Conservation (phyloP, 2,888 invertebrate genomes). For the Octodonta nipae region DNA sequence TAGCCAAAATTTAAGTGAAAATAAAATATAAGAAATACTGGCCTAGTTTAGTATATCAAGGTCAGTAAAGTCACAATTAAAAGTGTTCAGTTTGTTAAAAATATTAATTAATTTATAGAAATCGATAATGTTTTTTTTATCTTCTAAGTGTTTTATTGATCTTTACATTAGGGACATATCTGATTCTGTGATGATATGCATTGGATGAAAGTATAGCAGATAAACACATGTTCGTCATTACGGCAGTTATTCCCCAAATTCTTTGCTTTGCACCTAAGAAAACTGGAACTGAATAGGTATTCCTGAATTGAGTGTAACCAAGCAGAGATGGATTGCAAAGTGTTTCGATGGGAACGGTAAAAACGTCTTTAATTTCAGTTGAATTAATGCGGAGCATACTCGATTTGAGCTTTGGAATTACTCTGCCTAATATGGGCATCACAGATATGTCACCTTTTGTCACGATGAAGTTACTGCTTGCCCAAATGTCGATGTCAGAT, state of each 20-base stretch:
- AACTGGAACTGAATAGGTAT: constrained; percentile 49
- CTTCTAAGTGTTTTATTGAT: no score
- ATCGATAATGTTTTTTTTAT: no score
- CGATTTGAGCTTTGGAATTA: constrained; percentile 40
- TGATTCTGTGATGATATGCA: constrained; percentile 41
- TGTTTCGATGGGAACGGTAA: constrained; percentile 51
- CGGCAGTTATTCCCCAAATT: constrained; percentile 69
- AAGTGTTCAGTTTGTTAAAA: no score
- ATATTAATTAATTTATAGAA: no score
- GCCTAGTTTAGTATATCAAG: no score
- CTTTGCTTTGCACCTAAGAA: constrained; percentile 47
- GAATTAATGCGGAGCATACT: constrained; percentile 46
- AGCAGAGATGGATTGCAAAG: constrained; percentile 49
- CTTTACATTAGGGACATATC: constrained; percentile 26
- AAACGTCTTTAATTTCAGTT: constrained; percentile 63
- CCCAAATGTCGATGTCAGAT: constrained; percentile 55
- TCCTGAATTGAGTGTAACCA: constrained; percentile 56
- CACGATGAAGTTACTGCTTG: constrained; percentile 39
- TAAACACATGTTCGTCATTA: constrained; percentile 59
- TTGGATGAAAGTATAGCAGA: constrained; percentile 51
- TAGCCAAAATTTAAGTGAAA: no score
- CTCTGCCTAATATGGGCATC: constrained; percentile 57
- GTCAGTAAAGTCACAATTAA: no score
- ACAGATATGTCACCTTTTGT: constrained; percentile 46
- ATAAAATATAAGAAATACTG: no score